Percentiles rank a stretch among this genome's conserved stretches.
phyloP scores from a whole-genome alignment of 2,797 vertebrate genomes.

The Sternotherus odoratus region DNA sequence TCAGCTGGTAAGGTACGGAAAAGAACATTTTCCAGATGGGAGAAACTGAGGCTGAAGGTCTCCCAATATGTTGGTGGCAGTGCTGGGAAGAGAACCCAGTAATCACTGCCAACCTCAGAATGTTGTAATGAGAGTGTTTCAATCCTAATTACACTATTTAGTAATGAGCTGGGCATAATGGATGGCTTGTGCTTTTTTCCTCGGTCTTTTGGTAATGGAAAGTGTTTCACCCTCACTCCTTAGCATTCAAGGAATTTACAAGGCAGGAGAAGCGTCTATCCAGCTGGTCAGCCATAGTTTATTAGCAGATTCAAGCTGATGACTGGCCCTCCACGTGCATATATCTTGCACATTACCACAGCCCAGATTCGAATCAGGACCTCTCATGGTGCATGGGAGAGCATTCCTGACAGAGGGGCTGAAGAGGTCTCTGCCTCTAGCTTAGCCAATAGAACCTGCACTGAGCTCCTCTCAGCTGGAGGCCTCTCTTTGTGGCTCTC shows the following conservation, averaged over 20 bases:
- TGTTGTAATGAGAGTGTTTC: conserved; percentile 46
- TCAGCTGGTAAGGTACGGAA: not conserved
- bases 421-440: not conserved
- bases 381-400: not conserved
- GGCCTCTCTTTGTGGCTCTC: not conserved
- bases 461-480: not conserved
- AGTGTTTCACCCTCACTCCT: not conserved
- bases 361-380: not conserved
- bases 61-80: conserved; percentile 7
- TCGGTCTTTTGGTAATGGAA: not conserved
- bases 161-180: conserved; percentile 61
- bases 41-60: conserved; percentile 31
- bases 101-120: not conserved
- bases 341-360: not conserved
- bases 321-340: not conserved
- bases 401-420: not conserved
- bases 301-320: not conserved
- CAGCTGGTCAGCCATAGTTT: not conserved
- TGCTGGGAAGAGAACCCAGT: not conserved
- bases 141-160: conserved; percentile 61
- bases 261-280: conserved; percentile 45
- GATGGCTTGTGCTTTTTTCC: conserved; percentile 15
- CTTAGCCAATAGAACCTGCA: not conserved
- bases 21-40: not conserved
- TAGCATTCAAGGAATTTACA: conserved; percentile 56